phyloP scores from a whole-genome alignment of 2,113 vertebrate genomes.

The Brachypodius melanocephalos region DNA sequence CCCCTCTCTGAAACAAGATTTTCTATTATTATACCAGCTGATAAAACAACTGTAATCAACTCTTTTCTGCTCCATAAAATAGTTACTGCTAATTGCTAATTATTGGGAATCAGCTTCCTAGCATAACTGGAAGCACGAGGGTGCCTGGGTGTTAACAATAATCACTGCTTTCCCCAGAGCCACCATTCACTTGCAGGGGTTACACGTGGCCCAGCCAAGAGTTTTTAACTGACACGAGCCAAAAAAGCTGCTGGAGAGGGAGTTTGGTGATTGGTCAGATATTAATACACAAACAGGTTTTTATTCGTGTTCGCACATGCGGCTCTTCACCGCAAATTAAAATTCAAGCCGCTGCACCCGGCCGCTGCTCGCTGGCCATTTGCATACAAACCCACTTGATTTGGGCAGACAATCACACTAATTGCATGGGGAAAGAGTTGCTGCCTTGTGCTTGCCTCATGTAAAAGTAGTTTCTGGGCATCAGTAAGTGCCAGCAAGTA shows the following conservation, averaged over 20 bases:
- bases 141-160: conserved; percentile 12
- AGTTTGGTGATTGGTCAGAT: conserved; percentile 25
- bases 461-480: not conserved
- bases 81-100: conserved; percentile 62
- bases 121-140: not conserved
- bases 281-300: conserved; percentile 28
- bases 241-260: not conserved
- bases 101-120: conserved; percentile 56
- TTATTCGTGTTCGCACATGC: not conserved
- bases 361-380: not conserved
- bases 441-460: not conserved
- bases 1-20: not conserved
- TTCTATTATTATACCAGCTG: conserved; percentile 42
- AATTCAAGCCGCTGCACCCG: conserved; percentile 30
- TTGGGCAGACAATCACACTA: conserved; percentile 46
- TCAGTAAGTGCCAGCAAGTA: not conserved
- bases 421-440: conserved; percentile 21
- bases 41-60: conserved; percentile 67
- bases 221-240: conserved; percentile 1
- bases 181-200: conserved; percentile 21
- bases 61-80: conserved; percentile 66
- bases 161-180: not conserved
- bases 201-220: not conserved
- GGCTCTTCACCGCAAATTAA: not conserved
- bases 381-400: conserved; percentile 51